Evolutionary conservation across 2,888 invertebrate genomes (phyloP), one percentile per base, ranked within the genome.

Genomic region (Ormyrus thymus): DNA sequence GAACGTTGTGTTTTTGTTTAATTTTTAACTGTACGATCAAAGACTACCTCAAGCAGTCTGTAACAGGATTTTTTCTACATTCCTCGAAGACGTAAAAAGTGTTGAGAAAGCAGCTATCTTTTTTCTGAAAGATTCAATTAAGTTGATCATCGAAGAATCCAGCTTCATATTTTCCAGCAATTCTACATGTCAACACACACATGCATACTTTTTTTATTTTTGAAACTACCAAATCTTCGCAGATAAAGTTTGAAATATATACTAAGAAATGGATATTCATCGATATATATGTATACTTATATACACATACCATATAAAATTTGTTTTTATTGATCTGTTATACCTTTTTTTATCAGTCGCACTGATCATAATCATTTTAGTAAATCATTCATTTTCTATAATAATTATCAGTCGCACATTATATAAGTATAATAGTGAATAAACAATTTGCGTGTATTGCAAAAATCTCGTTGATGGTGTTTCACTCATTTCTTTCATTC

Each of bases 291-390:
- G 69, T 70, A 77, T 64, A 77, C 71, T 68, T 74, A 62, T 74
- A 80, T 76, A 69, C 56, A 69, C 72, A 70, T 77, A 66, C 65
- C 56, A 78, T 80, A 74, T 59, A 79, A 71, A 76, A 80, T 77
- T 80, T 77, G 43, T 59, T 78, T 59, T 75, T 65, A 74, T 70
- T 75, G 43, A 59, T 69, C 61, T 62, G 8, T 50, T 64, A 51
- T 73, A 56, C 9, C 69, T 43, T 61, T 70, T 73, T 74, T 55
- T 68, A 51, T 79, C 75, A 79, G 75, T 79, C 75, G 66, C 64
- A 71, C 69, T 70, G 74, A 48, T 76, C 15, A 11, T 58, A 64
- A 58, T 59, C 7, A 43, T 68, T 76, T 58, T 51, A 7, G 6
- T 53, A 56, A 45, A 53, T 72, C 50, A 56, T 59, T 65, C 48